phyloP scores from a whole-genome alignment of 2,113 vertebrate species.

The Cromileptes altivelis region DNA sequence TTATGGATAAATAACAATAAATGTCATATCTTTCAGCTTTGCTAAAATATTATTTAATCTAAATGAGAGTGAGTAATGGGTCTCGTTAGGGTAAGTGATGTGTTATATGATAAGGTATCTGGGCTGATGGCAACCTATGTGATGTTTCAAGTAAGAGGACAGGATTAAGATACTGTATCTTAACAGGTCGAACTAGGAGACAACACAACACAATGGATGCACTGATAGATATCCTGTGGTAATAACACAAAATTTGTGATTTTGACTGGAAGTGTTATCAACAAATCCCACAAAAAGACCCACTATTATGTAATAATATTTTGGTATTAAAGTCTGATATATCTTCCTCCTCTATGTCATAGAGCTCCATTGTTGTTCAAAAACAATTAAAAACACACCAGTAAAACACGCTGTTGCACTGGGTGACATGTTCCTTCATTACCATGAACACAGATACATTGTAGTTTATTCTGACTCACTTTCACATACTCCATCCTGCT shows the following conservation, averaged over 20 bases:
- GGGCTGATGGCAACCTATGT: conserved; percentile 66
- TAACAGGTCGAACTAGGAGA: conserved; percentile 36
- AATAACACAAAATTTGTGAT: neutral
- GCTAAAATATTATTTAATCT: neutral
- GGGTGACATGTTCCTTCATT: too few species aligned
- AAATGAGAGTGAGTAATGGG: neutral
- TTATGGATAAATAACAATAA: neutral
- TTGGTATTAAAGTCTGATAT: neutral
- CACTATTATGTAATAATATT: neutral
- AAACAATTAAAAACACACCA: neutral
- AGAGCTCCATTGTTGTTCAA: neutral
- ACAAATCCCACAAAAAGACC: neutral
- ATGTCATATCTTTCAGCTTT: neutral
- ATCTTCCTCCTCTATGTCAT: neutral
- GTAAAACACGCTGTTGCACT: too few species aligned
- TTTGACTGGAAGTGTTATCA: neutral
- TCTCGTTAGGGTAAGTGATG: neutral
- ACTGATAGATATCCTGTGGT: neutral
- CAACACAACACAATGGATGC: conserved; percentile 36
- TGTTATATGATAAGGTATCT: conserved; percentile 57
- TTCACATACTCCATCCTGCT: too few species aligned
- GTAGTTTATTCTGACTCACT: too few species aligned
- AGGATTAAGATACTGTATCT: conserved; percentile 26
- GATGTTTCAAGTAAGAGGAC: conserved; percentile 70
- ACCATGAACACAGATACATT: too few species aligned